These are phyloP conservation scores for Caenorhabditis panamensis DNA, from an alignment of 2,888 invertebrate species.

Conservation along the genomic window DNA sequence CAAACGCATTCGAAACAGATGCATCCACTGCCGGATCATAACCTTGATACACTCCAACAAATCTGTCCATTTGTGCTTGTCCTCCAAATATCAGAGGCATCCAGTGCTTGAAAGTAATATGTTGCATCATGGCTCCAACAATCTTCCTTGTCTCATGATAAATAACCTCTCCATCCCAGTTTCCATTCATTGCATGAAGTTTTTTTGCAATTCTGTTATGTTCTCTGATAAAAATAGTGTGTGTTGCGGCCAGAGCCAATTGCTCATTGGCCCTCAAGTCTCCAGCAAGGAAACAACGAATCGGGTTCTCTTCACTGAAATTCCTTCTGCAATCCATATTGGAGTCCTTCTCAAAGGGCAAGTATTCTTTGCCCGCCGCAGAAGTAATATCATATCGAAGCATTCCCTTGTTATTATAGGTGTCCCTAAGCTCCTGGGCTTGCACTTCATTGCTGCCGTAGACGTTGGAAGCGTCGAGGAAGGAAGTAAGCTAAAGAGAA, in stretches of 20 bases:
- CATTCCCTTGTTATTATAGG: constrained; percentile 77
- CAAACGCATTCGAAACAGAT: constrained; percentile 90
- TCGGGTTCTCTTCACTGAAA: constrained; percentile 82
- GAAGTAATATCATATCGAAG: constrained; percentile 70
- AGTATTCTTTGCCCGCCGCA: constrained; percentile 86
- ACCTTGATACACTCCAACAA: constrained; percentile 88
- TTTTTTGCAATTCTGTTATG: constrained; percentile 92
- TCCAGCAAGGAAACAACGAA: constrained; percentile 94
- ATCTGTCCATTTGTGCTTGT: constrained; percentile 72
- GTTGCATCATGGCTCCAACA: constrained; percentile 95
- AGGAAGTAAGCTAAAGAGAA: constrained; percentile 88
- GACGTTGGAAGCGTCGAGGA: constrained; percentile 95
- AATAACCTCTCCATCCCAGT: constrained; percentile 94
- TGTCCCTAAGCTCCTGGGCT: constrained; percentile 79
- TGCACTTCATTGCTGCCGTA: constrained; percentile 90
- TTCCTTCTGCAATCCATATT: constrained; percentile 88
- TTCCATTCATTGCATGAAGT: constrained; percentile 89
- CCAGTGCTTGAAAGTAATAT: constrained; percentile 95
- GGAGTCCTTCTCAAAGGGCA: constrained; percentile 90
- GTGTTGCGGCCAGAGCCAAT: constrained; percentile 84
- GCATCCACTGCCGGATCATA: constrained; percentile 86
- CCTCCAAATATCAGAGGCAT: constrained; percentile 90
- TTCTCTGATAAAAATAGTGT: constrained; percentile 88
- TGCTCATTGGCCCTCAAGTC: constrained; percentile 87
- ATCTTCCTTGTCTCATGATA: constrained; percentile 88